Evolutionary conservation across 1,140 invertebrate species (phyloP).

Genomic region (Littorina saxatilis): DNA sequence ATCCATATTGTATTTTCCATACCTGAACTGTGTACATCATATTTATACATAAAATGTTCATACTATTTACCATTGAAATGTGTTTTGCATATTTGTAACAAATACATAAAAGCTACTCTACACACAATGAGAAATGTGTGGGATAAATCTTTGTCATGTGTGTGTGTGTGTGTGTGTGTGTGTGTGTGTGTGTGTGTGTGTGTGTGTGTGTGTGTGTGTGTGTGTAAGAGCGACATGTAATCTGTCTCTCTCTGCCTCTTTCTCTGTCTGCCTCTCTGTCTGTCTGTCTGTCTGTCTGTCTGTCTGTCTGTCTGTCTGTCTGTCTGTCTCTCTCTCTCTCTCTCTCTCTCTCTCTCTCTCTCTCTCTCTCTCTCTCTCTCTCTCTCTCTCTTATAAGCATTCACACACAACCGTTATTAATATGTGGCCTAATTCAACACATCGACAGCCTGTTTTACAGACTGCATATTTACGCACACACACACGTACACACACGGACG

Average conservation of each 20-base stretch:
- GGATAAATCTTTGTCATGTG: neutral
- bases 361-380: constrained; percentile 3
- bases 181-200: neutral
- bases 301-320: neutral
- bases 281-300: neutral
- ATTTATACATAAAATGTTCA: no score
- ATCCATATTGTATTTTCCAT: no score
- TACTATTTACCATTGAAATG: no score
- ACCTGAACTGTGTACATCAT: no score
- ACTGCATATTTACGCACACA: no score
- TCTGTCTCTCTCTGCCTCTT: neutral
- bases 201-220: neutral
- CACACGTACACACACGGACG: no score
- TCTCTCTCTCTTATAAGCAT: neutral
- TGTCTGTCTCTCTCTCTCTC: neutral
- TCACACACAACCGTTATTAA: no score
- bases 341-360: constrained; percentile 1
- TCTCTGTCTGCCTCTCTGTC: neutral
- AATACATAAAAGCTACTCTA: no score
- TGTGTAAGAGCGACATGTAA: neutral
- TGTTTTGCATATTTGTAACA: no score
- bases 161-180: neutral
- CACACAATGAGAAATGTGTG: no score
- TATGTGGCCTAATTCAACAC: no score
- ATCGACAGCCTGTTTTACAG: no score